Conservation (phyloP, 2,113 vertebrate species). For the Peromyscus leucopus region DNA sequence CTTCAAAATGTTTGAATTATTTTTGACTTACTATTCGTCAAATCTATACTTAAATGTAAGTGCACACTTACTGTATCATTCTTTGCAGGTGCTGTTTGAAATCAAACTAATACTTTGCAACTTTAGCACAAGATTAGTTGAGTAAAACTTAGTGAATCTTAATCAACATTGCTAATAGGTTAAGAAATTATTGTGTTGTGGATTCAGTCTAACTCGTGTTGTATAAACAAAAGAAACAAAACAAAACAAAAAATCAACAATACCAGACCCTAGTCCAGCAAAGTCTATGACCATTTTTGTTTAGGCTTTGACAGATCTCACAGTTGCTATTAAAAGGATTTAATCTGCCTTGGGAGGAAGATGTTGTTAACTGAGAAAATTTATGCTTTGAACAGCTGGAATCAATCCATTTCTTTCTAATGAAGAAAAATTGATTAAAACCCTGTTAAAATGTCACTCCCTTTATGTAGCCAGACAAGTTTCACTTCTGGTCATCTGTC, state of each 20-base stretch:
- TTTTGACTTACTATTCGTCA: background rate
- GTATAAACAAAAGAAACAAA: background rate
- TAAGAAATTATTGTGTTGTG: background rate
- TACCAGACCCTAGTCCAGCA: background rate
- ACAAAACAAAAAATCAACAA: background rate
- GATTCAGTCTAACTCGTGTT: background rate
- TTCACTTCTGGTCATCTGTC: slow-evolving; percentile 39
- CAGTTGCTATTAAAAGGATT: background rate
- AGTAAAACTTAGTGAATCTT: background rate
- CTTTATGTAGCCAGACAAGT: background rate
- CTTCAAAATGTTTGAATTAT: background rate
- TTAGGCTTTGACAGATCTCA: background rate
- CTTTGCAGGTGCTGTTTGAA: background rate
- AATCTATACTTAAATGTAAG: background rate
- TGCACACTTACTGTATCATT: background rate
- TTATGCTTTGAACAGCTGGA: background rate
- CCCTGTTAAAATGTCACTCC: slow-evolving; percentile 27
- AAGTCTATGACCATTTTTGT: slow-evolving; percentile 9
- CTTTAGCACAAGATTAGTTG: background rate
- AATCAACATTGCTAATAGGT: background rate
- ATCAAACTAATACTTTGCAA: background rate
- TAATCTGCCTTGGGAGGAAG: background rate
- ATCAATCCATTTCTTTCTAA: background rate
- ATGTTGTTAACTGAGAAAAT: slow-evolving; percentile 21
- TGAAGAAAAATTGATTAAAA: slow-evolving; percentile 43